phyloP scores from a whole-genome alignment of 2,888 invertebrate genomes.

The Drosophila mimetica region DNA sequence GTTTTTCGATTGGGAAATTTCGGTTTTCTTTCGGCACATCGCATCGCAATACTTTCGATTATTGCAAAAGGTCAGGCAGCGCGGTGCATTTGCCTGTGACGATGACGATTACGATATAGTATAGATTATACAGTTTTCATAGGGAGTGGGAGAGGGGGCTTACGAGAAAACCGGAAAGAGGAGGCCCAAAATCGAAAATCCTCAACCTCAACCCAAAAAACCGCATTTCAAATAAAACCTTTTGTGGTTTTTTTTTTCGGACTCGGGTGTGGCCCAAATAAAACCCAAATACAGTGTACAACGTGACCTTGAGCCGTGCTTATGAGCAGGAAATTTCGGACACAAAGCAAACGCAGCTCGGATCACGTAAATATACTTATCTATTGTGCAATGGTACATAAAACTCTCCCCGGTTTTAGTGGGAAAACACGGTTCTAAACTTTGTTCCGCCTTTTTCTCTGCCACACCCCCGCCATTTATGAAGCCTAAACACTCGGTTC shows the following conservation, averaged over 20 bases:
- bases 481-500: constrained; percentile 20
- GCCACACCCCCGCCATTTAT: constrained; percentile 23
- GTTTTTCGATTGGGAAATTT: constrained; percentile 39
- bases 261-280: constrained; percentile 15
- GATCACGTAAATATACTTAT: constrained; percentile 24
- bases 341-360: constrained; percentile 17
- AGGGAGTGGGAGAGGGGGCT: no score
- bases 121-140: background rate
- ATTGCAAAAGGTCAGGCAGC: constrained; percentile 42
- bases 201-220: background rate
- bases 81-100: constrained; percentile 41
- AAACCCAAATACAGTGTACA: constrained; percentile 2
- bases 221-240: constrained; percentile 20
- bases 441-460: background rate
- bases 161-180: background rate
- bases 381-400: background rate
- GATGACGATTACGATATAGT: constrained; percentile 35
- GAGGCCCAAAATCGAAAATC: background rate
- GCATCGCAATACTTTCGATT: constrained; percentile 45
- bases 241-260: constrained; percentile 12
- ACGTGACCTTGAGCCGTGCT: constrained; percentile 37
- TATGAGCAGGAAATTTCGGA: constrained; percentile 24
- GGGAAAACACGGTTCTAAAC: constrained; percentile 15
- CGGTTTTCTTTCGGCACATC: constrained; percentile 15
- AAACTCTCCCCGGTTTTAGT: constrained; percentile 19